Percentiles rank a stretch among this genome's conserved stretches.
phyloP scores from a whole-genome alignment of 2,888 invertebrate genomes.

The Orchesellides sinensis region DNA sequence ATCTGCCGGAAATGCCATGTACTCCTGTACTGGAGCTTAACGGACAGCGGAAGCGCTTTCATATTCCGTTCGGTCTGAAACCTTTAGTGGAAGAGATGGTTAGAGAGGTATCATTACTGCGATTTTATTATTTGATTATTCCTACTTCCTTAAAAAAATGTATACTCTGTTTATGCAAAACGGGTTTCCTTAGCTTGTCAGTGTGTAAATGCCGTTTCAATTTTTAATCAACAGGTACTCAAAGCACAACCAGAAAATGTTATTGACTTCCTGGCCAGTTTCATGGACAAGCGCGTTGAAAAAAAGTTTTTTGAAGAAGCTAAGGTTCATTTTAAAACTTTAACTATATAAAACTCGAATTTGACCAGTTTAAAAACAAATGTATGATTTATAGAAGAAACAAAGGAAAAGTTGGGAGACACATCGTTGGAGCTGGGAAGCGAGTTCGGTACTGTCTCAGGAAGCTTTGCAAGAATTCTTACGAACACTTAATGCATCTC shows the following conservation, averaged over 20 bases:
- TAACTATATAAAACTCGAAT: background rate
- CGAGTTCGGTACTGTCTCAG: slow-evolving; percentile 48
- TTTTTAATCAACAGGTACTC: slow-evolving; percentile 49
- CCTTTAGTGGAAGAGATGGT: slow-evolving; percentile 71
- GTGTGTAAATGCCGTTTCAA: background rate
- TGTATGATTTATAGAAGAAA: background rate
- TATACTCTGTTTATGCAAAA: background rate
- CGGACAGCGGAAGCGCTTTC: slow-evolving; percentile 71
- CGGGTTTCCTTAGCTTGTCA: background rate
- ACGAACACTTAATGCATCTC: slow-evolving; percentile 35
- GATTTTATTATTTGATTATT: too few species aligned
- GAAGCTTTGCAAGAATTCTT: slow-evolving; percentile 61
- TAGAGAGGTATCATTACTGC: slow-evolving; percentile 58
- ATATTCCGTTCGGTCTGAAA: slow-evolving; percentile 71
- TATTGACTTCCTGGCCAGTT: slow-evolving; percentile 64
- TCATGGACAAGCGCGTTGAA: slow-evolving; percentile 61
- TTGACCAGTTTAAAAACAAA: background rate
- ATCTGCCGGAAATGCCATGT: slow-evolving; percentile 71
- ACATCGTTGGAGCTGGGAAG: slow-evolving; percentile 61
- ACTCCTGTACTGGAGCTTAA: slow-evolving; percentile 71
- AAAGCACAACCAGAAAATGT: slow-evolving; percentile 69
- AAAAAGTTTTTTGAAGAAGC: slow-evolving; percentile 29
- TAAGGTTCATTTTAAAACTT: slow-evolving; percentile 6
- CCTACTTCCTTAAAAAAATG: too few species aligned
- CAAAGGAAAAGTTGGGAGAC: slow-evolving; percentile 23